phyloP scores from a whole-genome alignment of 2,888 invertebrate species.

The Dermolepida albohirtum region DNA sequence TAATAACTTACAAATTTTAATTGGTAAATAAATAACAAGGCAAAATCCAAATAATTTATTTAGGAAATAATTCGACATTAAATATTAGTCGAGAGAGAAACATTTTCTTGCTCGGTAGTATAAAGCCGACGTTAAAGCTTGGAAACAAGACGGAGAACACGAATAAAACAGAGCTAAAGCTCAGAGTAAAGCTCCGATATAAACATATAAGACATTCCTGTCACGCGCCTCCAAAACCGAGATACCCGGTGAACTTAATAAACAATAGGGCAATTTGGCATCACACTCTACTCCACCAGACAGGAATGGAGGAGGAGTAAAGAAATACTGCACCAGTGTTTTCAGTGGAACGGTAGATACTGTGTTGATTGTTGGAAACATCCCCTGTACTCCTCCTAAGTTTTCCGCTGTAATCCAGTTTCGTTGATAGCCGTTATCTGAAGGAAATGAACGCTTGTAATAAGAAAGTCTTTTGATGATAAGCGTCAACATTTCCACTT shows the following conservation, averaged over 20 bases:
- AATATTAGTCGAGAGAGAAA: conserved; percentile 34
- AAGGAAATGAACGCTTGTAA: conserved; percentile 39
- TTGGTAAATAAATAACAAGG: neutral
- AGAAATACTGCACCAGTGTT: conserved; percentile 21
- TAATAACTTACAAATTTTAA: no score
- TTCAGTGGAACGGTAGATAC: conserved; percentile 30
- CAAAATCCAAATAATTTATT: conserved; percentile 34
- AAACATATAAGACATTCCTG: conserved; percentile 48
- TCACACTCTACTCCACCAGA: conserved; percentile 35
- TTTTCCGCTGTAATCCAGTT: conserved; percentile 48
- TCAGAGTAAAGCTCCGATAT: conserved; percentile 39
- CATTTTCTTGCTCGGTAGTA: conserved; percentile 27
- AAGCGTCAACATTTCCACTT: conserved; percentile 38
- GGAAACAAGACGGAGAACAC: conserved; percentile 32
- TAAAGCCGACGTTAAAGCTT: conserved; percentile 35
- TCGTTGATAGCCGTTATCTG: conserved; percentile 50
- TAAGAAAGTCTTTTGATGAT: conserved; percentile 42
- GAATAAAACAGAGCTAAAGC: conserved; percentile 37
- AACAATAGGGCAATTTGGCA: conserved; percentile 51
- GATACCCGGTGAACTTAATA: conserved; percentile 51
- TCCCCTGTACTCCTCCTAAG: conserved; percentile 42
- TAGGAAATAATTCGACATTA: conserved; percentile 37
- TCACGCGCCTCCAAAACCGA: conserved; percentile 51
- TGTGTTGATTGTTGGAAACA: conserved; percentile 44
- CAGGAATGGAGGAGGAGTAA: conserved; percentile 27